These are phyloP conservation scores for Lasioglossum marginatum DNA, from an alignment of 2,888 invertebrate species.

Conservation along the genomic window DNA sequence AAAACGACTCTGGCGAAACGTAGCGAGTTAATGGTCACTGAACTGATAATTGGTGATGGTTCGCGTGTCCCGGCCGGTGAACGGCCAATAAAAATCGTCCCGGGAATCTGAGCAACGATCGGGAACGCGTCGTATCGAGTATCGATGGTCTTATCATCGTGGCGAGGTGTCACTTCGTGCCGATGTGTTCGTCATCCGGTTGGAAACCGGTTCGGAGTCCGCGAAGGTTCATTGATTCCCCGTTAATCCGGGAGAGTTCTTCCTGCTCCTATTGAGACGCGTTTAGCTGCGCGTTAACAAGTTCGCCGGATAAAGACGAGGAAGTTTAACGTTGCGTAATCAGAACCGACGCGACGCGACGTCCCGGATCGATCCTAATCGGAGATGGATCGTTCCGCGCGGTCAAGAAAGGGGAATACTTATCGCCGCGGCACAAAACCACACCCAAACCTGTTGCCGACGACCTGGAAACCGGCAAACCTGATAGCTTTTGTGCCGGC, in stretches of 20 bases:
- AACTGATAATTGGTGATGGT: conserved; percentile 42
- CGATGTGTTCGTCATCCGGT: conserved; percentile 62
- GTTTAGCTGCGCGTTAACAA: conserved; percentile 12
- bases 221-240: conserved; percentile 67
- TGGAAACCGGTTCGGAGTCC: conserved; percentile 63
- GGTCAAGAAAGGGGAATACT: conserved; percentile 27
- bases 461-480: conserved; percentile 72
- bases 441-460: conserved; percentile 53
- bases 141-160: conserved; percentile 60
- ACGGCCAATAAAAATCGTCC: conserved; percentile 29
- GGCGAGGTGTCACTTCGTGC: conserved; percentile 63
- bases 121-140: conserved; percentile 36
- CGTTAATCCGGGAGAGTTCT: conserved; percentile 58
- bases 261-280: conserved; percentile 50
- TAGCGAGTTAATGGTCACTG: conserved; percentile 30
- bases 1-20: conserved; percentile 29
- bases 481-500: conserved; percentile 64
- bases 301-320: not conserved
- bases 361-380: conserved; percentile 40
- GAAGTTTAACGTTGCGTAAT: conserved; percentile 16
- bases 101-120: conserved; percentile 16
- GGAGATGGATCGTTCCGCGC: conserved; percentile 29
- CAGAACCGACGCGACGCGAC: conserved; percentile 5
- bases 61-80: conserved; percentile 23
- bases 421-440: conserved; percentile 39